phyloP scores from a whole-genome alignment of 2,888 invertebrate species.

The Ferrisia virgata region DNA sequence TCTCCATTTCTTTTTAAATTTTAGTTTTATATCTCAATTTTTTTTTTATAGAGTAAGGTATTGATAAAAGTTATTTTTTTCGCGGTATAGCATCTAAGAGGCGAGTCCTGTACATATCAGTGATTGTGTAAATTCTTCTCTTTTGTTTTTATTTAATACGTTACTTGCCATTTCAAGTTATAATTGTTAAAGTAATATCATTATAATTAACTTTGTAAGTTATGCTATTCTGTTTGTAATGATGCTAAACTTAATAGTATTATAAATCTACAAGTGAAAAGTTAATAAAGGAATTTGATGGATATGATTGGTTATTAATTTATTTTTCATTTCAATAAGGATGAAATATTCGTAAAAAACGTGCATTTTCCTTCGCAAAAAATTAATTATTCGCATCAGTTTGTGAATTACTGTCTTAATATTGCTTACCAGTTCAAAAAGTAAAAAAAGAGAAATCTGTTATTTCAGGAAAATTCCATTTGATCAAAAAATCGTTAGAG shows the following conservation, averaged over 20 bases:
- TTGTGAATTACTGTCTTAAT: too few species aligned
- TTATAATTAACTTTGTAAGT: constrained; percentile 39
- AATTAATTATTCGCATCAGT: too few species aligned
- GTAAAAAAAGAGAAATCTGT: too few species aligned
- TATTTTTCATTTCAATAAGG: too few species aligned
- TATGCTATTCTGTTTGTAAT: constrained; percentile 40
- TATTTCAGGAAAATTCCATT: too few species aligned
- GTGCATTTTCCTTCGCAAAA: too few species aligned
- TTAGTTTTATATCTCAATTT: constrained; percentile 27
- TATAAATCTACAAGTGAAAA: constrained; percentile 37
- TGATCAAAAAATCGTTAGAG: too few species aligned
- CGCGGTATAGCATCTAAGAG: not conserved
- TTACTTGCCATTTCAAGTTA: constrained; percentile 40
- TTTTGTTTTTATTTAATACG: constrained; percentile 41
- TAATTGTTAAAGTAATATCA: constrained; percentile 39
- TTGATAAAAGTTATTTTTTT: not conserved
- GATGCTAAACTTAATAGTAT: constrained; percentile 35
- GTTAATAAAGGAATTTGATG: constrained; percentile 38
- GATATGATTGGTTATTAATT: not conserved
- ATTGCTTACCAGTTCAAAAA: too few species aligned
- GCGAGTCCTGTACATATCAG: constrained; percentile 20
- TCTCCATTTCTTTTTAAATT: not conserved
- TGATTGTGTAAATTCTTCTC: constrained; percentile 9
- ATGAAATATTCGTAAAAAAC: too few species aligned
- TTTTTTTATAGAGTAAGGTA: not conserved